Percentiles rank a stretch among this genome's conserved stretches.
Evolutionary conservation across 1,140 invertebrate species (phyloP).

Genomic region (Hyles euphorbiae): DNA sequence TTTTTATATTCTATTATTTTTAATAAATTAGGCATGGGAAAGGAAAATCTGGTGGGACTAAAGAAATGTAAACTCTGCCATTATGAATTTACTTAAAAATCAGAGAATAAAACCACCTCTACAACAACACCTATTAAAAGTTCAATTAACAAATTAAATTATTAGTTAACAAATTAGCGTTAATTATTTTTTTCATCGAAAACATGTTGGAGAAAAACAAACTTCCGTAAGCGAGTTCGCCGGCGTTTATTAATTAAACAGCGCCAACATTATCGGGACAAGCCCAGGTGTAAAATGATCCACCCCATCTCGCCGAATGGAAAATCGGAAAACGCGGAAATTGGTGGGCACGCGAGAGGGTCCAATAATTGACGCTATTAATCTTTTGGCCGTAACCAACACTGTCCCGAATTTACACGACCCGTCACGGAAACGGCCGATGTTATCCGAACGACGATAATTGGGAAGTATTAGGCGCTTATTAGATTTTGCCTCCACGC

Average conservation of each 20-base stretch:
- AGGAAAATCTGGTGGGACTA: no score
- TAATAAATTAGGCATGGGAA: no score
- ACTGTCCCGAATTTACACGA: constrained; percentile 19
- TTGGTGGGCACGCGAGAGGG: constrained; percentile 27
- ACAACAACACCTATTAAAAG: no score
- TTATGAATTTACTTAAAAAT: no score
- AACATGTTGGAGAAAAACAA: not conserved
- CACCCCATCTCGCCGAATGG: constrained; percentile 10
- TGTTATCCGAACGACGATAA: constrained; percentile 7
- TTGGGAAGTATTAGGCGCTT: constrained; percentile 2
- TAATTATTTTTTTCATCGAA: no score
- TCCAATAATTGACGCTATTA: constrained; percentile 50
- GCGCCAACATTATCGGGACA: constrained; percentile 22
- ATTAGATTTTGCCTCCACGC: not conserved
- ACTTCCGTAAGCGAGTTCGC: not conserved
- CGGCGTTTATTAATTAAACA: constrained; percentile 26
- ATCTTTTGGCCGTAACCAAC: constrained; percentile 45
- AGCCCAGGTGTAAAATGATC: constrained; percentile 31
- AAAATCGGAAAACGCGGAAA: constrained; percentile 28
- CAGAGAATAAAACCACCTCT: no score
- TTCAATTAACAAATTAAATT: no score
- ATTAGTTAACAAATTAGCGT: no score
- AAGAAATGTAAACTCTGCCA: no score
- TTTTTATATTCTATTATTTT: no score
- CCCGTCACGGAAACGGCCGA: constrained; percentile 25